phyloP scores from a whole-genome alignment of 2,888 invertebrate species.

The Protodeltote pygarga region DNA sequence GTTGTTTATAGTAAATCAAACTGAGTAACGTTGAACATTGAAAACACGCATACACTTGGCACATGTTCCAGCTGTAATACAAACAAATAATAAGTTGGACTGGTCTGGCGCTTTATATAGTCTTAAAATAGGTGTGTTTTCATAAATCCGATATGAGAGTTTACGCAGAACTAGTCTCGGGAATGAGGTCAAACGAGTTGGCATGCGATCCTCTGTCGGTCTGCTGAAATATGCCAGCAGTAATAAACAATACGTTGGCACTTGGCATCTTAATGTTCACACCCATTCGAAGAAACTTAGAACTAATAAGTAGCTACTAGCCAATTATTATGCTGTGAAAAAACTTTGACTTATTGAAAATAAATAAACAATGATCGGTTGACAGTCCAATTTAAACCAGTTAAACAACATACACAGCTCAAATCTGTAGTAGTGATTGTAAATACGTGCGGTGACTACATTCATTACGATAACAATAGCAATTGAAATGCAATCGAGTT shows the following conservation, averaged over 20 bases:
- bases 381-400: slow-evolving; percentile 2
- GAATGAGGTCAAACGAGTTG: slow-evolving; percentile 84
- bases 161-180: slow-evolving; percentile 79
- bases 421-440: slow-evolving; percentile 16
- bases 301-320: slow-evolving; percentile 26
- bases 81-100: slow-evolving; percentile 79
- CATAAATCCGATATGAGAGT: slow-evolving; percentile 82
- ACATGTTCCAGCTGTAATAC: slow-evolving; percentile 72
- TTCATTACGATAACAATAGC: slow-evolving; percentile 58
- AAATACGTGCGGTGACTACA: slow-evolving; percentile 27
- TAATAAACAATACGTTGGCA: slow-evolving; percentile 71
- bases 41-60: slow-evolving; percentile 77
- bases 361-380: slow-evolving; percentile 2
- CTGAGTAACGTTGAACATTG: slow-evolving; percentile 61
- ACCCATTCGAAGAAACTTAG: slow-evolving; percentile 36
- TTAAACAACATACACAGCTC: slow-evolving; percentile 12
- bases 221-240: slow-evolving; percentile 68
- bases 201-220: slow-evolving; percentile 72
- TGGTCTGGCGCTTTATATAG: slow-evolving; percentile 70
- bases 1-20: slow-evolving; percentile 68
- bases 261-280: slow-evolving; percentile 60
- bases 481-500: slow-evolving; percentile 58
- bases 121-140: slow-evolving; percentile 83
- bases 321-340: slow-evolving; percentile 16
- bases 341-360: slow-evolving; percentile 10